These are phyloP conservation scores for Saguinus midas DNA, from an alignment of 2,113 vertebrate genomes.

Conservation along the genomic window DNA sequence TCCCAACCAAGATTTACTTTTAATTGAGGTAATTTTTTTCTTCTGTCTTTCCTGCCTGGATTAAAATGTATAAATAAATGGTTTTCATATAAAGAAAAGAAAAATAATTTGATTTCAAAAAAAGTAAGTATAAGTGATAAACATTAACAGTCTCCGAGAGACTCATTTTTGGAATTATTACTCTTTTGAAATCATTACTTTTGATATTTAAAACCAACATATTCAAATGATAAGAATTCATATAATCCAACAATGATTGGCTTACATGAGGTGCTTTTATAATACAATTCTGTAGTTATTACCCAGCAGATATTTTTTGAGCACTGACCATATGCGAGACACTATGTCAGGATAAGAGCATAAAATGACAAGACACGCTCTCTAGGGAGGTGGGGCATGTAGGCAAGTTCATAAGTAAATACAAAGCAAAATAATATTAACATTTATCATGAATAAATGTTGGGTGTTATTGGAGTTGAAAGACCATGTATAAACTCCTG, in stretches of 20 bases:
- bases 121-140: neutral
- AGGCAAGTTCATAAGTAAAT: neutral
- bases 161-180: neutral
- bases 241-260: neutral
- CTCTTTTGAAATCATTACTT: neutral
- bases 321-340: neutral
- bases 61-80: neutral
- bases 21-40: neutral
- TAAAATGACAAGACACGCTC: neutral
- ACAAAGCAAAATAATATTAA: neutral
- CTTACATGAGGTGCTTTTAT: neutral
- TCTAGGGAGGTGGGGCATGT: neutral
- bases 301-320: neutral
- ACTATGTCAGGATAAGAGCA: neutral
- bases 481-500: neutral
- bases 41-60: neutral
- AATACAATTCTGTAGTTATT: neutral
- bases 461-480: neutral
- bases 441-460: neutral
- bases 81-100: neutral
- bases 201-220: neutral
- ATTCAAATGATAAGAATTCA: neutral
- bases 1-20: neutral
- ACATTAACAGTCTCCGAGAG: neutral
- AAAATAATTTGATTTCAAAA: constrained; percentile 12